These are phyloP conservation scores for Bothrops jararaca DNA, from an alignment of 2,113 vertebrate genomes.

Conservation along the genomic window DNA sequence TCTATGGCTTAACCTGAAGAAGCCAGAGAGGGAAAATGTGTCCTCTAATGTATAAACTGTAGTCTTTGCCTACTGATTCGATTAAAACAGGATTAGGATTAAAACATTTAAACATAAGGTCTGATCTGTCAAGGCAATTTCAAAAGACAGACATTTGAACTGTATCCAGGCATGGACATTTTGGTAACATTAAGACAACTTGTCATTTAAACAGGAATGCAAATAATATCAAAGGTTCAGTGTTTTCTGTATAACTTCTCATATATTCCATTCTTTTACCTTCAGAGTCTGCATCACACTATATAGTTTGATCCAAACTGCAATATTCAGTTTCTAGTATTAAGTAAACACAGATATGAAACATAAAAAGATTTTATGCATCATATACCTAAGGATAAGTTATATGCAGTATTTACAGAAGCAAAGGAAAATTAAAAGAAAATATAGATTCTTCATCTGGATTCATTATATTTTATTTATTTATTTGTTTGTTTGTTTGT, in stretches of 20 bases:
- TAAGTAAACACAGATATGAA: not conserved
- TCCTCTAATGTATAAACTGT: not conserved
- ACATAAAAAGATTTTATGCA: not conserved
- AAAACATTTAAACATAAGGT: not conserved
- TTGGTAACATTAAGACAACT: not conserved
- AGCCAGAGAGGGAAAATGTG: not conserved
- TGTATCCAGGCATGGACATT: not conserved
- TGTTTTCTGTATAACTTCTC: not conserved
- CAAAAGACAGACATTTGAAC: not conserved
- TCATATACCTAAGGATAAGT: not conserved
- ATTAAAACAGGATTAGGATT: not conserved
- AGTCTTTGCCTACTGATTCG: not conserved
- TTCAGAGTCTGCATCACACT: not conserved
- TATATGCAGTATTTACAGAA: not conserved
- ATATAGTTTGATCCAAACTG: not conserved
- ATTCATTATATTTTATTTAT: slow-evolving; percentile 10
- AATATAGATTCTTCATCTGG: not conserved
- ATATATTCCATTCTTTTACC: not conserved
- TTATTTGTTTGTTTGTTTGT: too few species aligned
- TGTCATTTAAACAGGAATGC: not conserved
- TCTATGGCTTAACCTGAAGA: not conserved
- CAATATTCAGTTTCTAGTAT: not conserved
- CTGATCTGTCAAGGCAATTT: not conserved
- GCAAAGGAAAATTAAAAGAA: not conserved
- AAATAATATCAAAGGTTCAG: not conserved